Evolutionary conservation across 2,888 invertebrate genomes (phyloP), one percentile per base, ranked within the genome.

Genomic region (Stenolophus ochropezus): DNA sequence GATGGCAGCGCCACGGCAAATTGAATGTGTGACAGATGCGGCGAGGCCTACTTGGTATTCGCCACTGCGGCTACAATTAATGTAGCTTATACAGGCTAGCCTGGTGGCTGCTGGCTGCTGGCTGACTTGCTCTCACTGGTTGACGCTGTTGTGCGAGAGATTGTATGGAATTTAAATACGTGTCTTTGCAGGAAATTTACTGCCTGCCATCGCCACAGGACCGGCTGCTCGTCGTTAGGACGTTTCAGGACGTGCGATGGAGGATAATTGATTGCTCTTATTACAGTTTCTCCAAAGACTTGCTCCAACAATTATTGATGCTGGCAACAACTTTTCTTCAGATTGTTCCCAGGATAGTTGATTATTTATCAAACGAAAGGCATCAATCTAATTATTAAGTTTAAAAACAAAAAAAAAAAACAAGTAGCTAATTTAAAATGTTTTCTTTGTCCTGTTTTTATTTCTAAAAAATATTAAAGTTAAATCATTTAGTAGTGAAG

Each of bases 11-110:
- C 65, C 65, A 61, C 78, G 42, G 49, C 65, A 65, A 78, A 78
- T 78, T 61, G 78, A 78, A 61, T 61, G 47, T 78, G 65, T 78
- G 78, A 78, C 78, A 78, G 78, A 65, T 78, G 78, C 61, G 49
- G 78, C 65, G 18, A 27, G 65, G 27, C 65, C 65, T 69, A 69
- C 65, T 69, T 69, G 27, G 65, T 69, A 69, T 69, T 69, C 65
- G 65, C 65, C 27, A 33, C 65, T 69, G 18, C 16, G 33, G 33
- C 16, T 33, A 69, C 65, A 69, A 69, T 69, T 69, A 69, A 69
- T 69, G 65, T 42, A 8, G 42, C 65, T 33, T 69, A 27, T 33
- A 69, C 65, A 69, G 33, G 65, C 25, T 14, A 61, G 61, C n/a
- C 8, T 8, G 11, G 11, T 4, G n/a, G n/a, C n/a, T n/a, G n/a